Evolutionary conservation across 2,888 invertebrate species (phyloP).

Genomic region (Nomada fucata): DNA sequence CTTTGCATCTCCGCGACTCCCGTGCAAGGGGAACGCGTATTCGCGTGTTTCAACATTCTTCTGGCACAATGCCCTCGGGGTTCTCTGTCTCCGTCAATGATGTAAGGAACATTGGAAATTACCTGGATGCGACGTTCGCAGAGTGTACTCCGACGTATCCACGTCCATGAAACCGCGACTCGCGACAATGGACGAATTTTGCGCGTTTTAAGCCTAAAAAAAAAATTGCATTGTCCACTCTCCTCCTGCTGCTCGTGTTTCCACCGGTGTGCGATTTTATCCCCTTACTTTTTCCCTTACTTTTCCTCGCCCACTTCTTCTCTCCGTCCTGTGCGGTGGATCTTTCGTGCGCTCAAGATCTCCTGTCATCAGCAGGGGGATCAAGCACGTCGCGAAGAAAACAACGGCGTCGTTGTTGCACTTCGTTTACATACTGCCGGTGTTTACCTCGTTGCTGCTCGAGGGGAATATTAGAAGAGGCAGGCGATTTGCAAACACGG

Average conservation of each 20-base stretch:
- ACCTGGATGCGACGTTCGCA: constrained; percentile 47
- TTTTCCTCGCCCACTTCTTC: constrained; percentile 16
- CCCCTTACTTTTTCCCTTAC: background rate
- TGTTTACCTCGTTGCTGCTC: constrained; percentile 62
- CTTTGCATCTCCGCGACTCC: constrained; percentile 6
- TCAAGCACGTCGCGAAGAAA: constrained; percentile 50
- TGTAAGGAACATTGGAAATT: constrained; percentile 49
- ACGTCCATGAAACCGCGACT: constrained; percentile 11
- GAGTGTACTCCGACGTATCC: constrained; percentile 15
- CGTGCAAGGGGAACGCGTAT: constrained; percentile 20
- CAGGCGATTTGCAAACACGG: constrained; percentile 58
- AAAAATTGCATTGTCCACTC: constrained; percentile 71
- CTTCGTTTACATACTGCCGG: constrained; percentile 63
- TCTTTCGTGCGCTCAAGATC: background rate
- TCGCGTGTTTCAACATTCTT: constrained; percentile 51
- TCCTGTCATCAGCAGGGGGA: constrained; percentile 32
- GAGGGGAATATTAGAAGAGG: constrained; percentile 63
- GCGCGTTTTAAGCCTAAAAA: constrained; percentile 70
- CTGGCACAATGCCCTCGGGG: constrained; percentile 45
- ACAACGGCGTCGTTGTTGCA: constrained; percentile 66
- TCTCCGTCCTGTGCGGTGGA: background rate
- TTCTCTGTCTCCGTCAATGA: background rate
- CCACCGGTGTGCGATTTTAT: constrained; percentile 2
- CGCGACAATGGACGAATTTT: constrained; percentile 59
- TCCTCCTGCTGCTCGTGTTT: constrained; percentile 19